Evolutionary conservation across 2,797 vertebrate species (phyloP).

Genomic region (Anabacerthia variegaticeps): DNA sequence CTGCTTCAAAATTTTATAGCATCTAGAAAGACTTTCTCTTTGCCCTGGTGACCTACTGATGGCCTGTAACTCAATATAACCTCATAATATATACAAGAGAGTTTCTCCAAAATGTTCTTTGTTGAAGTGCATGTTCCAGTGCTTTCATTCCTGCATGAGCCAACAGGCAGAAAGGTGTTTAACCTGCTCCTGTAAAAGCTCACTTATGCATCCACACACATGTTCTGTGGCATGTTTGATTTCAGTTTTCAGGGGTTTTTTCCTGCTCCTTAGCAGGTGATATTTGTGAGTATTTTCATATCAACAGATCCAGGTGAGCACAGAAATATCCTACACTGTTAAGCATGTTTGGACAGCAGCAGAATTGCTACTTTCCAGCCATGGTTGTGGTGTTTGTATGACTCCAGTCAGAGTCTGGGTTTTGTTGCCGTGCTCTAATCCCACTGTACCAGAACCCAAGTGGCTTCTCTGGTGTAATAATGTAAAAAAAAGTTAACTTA

Average conservation of each 20-base stretch:
- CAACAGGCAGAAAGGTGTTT: background rate
- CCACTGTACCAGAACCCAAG: background rate
- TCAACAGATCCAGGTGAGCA: background rate
- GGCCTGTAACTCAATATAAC: background rate
- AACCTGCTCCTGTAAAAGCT: background rate
- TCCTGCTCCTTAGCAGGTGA: background rate
- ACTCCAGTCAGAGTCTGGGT: background rate
- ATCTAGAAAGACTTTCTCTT: background rate
- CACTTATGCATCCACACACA: fast-evolving
- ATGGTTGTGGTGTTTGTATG: background rate
- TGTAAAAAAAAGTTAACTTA: no score
- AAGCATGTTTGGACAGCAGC: background rate
- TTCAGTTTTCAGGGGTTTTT: background rate
- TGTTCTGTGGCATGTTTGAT: fast-evolving
- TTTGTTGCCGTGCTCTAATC: background rate
- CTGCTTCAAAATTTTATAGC: background rate
- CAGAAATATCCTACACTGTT: background rate
- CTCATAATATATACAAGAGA: background rate
- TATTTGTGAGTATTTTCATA: background rate
- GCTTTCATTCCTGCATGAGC: background rate
- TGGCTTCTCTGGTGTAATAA: background rate
- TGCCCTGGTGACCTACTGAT: background rate
- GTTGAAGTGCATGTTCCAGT: background rate
- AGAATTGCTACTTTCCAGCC: background rate
- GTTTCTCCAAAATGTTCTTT: background rate